Base-by-base conservation (phyloP, 92 coral and sea anemone species). In the Virgularia gustaviana region DNA sequence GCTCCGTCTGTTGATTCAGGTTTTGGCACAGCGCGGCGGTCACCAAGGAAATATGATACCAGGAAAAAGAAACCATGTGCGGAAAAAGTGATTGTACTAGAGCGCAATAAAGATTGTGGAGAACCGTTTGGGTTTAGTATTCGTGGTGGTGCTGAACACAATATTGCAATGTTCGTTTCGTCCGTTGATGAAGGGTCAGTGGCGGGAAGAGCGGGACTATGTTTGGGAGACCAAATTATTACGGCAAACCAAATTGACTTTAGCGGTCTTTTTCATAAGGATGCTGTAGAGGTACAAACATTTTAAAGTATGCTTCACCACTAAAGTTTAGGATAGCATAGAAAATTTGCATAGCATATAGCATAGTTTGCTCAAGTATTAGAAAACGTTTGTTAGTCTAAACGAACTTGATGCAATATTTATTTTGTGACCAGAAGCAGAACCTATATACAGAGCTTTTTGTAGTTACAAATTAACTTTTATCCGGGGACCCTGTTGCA, bases 111-210 rank as follows among this genome's bases (percentile, higher is more conserved):
- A 51, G 60, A 45, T 33, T 59, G 55, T 20, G 75, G 75, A 28
- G 75, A 68, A 3, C 86, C 94, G 33, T 94, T 86, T 82, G 99
- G 99, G 27, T 94, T 94, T 81, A 81, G 85, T 63, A 87, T 94
- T 75, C 96, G 99, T 18, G 99, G 99, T 41, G 99, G 99, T 16
- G 83, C 96, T 15, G 99, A 94, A 74, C 90, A 94, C 62, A 88
- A 95, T 32, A 85, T 94, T 60, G 99, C 96, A 8, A 75, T 94
- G 55, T 94, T 89, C 81, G 92, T 94, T 30, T 94, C 99, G 64
- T 76, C 95, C 23, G 83, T 94, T 54, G 94, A 89, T 66, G 83
- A 75, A 38, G 81, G 75, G 36, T 89, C 96, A 12, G 70, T 89
- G 15, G 89, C 99, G 3, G 94, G 87, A 49, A 72, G 63, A 3